Conservation (phyloP, 2,113 vertebrate genomes). For the Rhegmatorhina hoffmannsi region DNA sequence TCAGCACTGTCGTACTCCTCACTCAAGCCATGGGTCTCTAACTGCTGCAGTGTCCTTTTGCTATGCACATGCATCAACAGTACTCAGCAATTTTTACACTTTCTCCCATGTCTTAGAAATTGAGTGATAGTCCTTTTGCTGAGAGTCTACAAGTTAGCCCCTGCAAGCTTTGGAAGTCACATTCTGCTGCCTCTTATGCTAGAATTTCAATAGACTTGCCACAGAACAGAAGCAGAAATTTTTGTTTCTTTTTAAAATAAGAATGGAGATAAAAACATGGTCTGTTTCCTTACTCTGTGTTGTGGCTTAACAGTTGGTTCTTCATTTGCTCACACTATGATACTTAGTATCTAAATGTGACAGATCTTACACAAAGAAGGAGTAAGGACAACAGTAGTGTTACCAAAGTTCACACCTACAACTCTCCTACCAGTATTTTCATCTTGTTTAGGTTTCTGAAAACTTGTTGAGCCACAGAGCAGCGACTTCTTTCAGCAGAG, state of each 20-base stretch:
- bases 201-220: not conserved
- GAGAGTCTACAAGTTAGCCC: not conserved
- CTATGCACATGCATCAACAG: not conserved
- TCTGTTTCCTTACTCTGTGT: not conserved
- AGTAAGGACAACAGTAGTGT: not conserved
- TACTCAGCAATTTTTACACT: not conserved
- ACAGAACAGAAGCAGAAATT: not conserved
- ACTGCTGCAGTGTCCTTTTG: not conserved
- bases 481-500: not conserved
- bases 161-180: not conserved
- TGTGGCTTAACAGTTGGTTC: not conserved
- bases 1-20: fast-evolving
- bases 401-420: not conserved
- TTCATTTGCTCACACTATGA: not conserved
- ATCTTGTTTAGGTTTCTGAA: not conserved
- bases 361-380: not conserved
- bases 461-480: not conserved
- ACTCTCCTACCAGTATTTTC: not conserved
- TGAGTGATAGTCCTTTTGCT: not conserved
- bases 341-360: not conserved
- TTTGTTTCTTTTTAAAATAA: not conserved
- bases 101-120: not conserved
- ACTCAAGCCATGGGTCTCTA: not conserved
- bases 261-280: not conserved
- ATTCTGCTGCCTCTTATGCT: not conserved